A percentile compares a stretch with the other conserved stretches of the same genome.
Evolutionary conservation across 2,888 invertebrate species (phyloP).

Genomic region (Nematopogon swammerdamellus): DNA sequence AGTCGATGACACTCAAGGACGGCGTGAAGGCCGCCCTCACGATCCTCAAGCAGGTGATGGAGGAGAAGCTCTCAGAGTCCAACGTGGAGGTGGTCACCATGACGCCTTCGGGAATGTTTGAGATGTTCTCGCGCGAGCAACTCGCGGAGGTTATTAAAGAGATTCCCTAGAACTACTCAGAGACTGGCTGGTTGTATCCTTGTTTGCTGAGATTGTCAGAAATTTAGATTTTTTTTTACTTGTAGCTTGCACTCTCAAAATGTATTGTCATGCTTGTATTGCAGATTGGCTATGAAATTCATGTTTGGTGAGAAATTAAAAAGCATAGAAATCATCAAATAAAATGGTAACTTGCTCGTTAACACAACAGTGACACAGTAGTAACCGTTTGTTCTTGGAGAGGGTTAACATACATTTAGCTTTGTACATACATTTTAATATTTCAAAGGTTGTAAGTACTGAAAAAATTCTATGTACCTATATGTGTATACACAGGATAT

Average conservation of each 20-base stretch:
- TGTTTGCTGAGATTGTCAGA: background rate
- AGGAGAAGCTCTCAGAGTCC: constrained; percentile 94
- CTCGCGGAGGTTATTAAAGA: constrained; percentile 85
- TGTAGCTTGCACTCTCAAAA: background rate
- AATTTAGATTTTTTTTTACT: background rate
- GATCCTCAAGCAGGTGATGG: constrained; percentile 99
- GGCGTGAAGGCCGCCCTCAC: constrained; percentile 88
- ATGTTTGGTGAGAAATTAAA: too few relatives aligned
- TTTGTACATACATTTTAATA: too few relatives aligned
- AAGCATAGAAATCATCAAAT: too few relatives aligned
- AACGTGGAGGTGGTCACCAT: constrained; percentile 98
- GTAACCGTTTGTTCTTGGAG: too few relatives aligned
- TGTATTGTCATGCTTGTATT: too few relatives aligned
- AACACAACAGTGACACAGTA: too few relatives aligned
- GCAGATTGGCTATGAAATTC: too few relatives aligned
- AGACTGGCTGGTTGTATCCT: constrained; percentile 1
- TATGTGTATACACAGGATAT: too few relatives aligned
- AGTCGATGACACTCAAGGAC: constrained; percentile 91
- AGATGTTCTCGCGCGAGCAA: constrained; percentile 88
- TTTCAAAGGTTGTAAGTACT: too few relatives aligned
- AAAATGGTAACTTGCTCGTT: too few relatives aligned
- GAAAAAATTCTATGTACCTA: too few relatives aligned
- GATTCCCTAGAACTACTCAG: constrained; percentile 59
- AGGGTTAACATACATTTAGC: too few relatives aligned
- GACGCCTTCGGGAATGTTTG: constrained; percentile 78